Evolutionary conservation across 1,140 invertebrate species (phyloP), one percentile per base, ranked within the genome.

Genomic region (Pachypeltis micranthus): DNA sequence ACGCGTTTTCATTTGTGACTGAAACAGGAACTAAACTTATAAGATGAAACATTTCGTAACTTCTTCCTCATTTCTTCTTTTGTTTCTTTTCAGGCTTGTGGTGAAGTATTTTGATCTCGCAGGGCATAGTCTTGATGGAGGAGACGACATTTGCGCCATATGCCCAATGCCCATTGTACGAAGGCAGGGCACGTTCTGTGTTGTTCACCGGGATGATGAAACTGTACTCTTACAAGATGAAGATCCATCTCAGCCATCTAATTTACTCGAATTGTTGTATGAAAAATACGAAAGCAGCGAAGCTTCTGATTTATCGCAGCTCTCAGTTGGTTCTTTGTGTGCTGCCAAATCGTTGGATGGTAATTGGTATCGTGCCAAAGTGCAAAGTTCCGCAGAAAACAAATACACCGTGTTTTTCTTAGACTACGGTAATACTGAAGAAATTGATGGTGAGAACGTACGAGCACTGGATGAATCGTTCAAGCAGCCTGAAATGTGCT

Each of bases 271-370:
- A 29, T 67, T 75, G 1, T 70, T 88, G 31, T 81, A 72, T 63
- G 72, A 77, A 31, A 78, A 77, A 69, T 89, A 88, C 69, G 76
- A 81, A 65, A 65, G 65, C 4, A 70, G 65, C 73, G 73, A 74
- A 67, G 72, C 70, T n/a, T 69, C 72, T 19, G 74, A 77, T 61
- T 55, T 67, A 26, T 63, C 59, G 12, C 58, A 59, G 25, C 61
- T 62, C 31, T 25, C n/a, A 16, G 39, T 56, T 0, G 65, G 61
- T n/a, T 31, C 44, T 12, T 44, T 87, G 0, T 88, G 85, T 70
- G 83, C 78, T 0, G 83, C 78, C 0, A 76, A 79, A 44, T 81
- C 81, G 12, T 2, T 61, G 0, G 83, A 87, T 69, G 76, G 73
- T 1, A 84, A 84, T 68, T 88, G 76, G 75, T 76, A 77, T 58